Conservation (phyloP, 2,113 vertebrate genomes). For the Dromaius novaehollandiae region DNA sequence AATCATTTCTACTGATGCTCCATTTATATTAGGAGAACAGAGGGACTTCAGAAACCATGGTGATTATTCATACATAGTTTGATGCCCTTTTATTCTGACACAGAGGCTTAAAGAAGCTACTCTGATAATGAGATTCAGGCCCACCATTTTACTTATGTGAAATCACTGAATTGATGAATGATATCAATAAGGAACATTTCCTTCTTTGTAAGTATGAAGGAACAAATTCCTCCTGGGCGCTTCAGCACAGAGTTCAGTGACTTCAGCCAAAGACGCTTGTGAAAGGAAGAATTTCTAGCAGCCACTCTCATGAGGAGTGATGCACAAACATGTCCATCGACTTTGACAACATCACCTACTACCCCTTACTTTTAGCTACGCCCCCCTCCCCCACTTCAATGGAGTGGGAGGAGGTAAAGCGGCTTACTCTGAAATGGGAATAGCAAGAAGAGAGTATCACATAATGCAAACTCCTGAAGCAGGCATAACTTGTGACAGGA, state of each 20-base stretch:
- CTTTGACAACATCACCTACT: not conserved
- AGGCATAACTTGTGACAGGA: not conserved
- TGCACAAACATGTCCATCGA: not conserved
- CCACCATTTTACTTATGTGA: not conserved
- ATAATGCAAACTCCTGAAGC: not conserved
- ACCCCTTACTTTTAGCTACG: not conserved
- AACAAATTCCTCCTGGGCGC: not conserved
- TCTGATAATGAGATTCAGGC: not conserved
- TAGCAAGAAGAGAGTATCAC: not conserved
- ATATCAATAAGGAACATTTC: not conserved
- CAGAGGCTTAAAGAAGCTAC: not conserved
- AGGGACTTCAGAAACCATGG: not conserved
- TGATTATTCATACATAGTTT: slow-evolving; percentile 20
- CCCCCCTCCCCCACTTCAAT: not conserved
- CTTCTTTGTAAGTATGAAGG: not conserved
- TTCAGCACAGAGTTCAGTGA: not conserved
- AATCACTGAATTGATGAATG: slow-evolving; percentile 1
- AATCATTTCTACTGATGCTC: slow-evolving; percentile 4
- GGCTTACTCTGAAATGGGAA: not conserved
- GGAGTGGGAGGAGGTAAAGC: not conserved
- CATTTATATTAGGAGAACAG: slow-evolving; percentile 11
- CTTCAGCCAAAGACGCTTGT: not conserved
- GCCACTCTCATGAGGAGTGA: not conserved
- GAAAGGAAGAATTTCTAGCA: not conserved
- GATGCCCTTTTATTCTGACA: not conserved